phyloP scores from a whole-genome alignment of 2,888 invertebrate genomes.

The Pelosia muscerda region DNA sequence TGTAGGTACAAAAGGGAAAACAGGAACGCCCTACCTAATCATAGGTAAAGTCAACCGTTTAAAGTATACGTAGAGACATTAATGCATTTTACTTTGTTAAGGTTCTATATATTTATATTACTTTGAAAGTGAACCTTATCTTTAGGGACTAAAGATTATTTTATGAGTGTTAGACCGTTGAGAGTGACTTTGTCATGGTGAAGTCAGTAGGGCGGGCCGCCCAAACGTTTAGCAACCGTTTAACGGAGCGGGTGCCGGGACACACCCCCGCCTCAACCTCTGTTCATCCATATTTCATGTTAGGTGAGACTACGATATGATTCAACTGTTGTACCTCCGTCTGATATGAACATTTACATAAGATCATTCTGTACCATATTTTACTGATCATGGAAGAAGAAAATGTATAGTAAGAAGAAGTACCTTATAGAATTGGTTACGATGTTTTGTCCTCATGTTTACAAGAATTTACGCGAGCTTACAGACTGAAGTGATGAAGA shows the following conservation, averaged over 20 bases:
- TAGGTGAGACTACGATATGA: slow-evolving; percentile 31
- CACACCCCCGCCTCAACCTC: slow-evolving; percentile 73
- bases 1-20: slow-evolving; percentile 57
- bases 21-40: slow-evolving; percentile 72
- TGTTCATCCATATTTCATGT: slow-evolving; percentile 51
- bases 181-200: slow-evolving; percentile 63
- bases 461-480: not conserved
- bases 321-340: slow-evolving; percentile 17
- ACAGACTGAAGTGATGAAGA: no score
- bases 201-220: slow-evolving; percentile 84
- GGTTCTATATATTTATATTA: slow-evolving; percentile 58
- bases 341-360: slow-evolving; percentile 8
- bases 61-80: slow-evolving; percentile 76
- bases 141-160: slow-evolving; percentile 52
- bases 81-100: slow-evolving; percentile 61
- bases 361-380: not conserved
- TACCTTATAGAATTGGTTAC: not conserved
- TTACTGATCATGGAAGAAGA: not conserved
- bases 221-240: slow-evolving; percentile 86
- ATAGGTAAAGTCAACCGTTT: slow-evolving; percentile 74
- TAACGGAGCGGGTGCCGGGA: slow-evolving; percentile 73
- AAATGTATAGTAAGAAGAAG: not conserved
- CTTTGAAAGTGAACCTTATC: slow-evolving; percentile 48
- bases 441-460: not conserved
- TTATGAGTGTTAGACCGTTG: slow-evolving; percentile 35